These are phyloP conservation scores for Epizoanthus ramosus DNA, from an alignment of 92 coral and sea anemone species.

Conservation along the genomic window DNA sequence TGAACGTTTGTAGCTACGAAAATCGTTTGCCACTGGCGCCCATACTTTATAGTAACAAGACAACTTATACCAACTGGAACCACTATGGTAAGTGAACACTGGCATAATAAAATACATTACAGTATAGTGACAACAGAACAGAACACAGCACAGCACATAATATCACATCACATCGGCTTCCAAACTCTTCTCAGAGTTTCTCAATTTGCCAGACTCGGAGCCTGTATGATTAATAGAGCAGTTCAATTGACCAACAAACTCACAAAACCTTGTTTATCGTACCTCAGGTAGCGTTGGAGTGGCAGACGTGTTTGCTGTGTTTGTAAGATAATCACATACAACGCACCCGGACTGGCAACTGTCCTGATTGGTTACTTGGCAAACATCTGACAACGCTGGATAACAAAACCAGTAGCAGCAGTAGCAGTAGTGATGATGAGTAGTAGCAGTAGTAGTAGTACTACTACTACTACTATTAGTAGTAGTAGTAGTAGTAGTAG, in stretches of 20 bases:
- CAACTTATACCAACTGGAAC: constrained; percentile 41
- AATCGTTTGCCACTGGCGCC: background rate
- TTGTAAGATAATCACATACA: constrained; percentile 1
- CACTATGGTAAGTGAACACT: constrained; percentile 6
- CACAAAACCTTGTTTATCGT: background rate
- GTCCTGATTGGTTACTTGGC: background rate
- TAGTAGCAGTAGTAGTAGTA: too few relatives aligned
- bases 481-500: too few relatives aligned
- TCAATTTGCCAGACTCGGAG: too few relatives aligned
- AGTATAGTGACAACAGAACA: too few relatives aligned
- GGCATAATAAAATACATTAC: background rate
- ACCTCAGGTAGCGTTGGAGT: constrained; percentile 2
- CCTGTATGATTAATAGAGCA: too few relatives aligned
- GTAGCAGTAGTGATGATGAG: too few relatives aligned
- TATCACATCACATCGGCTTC: too few relatives aligned
- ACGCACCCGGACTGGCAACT: background rate
- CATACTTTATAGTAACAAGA: constrained; percentile 29
- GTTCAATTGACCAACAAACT: too few relatives aligned
- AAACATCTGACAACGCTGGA: background rate
- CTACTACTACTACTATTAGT: too few relatives aligned
- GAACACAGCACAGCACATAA: too few relatives aligned
- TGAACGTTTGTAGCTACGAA: constrained; percentile 31
- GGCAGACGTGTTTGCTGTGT: constrained; percentile 2
- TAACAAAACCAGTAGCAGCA: too few relatives aligned
- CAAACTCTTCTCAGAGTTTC: too few relatives aligned